phyloP scores from a whole-genome alignment of 2,797 vertebrate genomes.

The Schizopygopsis pylzovi region DNA sequence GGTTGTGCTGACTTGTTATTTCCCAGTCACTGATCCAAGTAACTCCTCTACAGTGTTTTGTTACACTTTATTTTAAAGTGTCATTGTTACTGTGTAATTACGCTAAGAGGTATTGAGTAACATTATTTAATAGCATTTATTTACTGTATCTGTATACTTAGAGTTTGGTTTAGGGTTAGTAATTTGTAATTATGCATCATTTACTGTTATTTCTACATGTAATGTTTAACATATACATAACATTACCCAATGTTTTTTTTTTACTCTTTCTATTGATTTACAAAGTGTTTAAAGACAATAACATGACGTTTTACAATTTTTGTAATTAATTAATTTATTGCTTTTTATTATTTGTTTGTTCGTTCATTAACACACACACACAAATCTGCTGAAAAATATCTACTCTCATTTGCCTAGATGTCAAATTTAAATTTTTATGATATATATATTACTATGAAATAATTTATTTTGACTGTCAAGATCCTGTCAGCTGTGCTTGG shows the following conservation, averaged over 20 bases:
- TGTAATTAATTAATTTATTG: neutral
- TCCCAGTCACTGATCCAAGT: conserved; percentile 54
- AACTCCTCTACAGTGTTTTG: neutral
- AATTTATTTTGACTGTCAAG: conserved; percentile 9
- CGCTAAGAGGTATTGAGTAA: neutral
- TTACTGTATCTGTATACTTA: neutral
- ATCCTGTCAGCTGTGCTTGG: conserved; percentile 15
- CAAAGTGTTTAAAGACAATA: neutral
- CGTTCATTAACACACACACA: neutral
- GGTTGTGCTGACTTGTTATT: conserved; percentile 52
- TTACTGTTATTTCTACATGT: neutral
- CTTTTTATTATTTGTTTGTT: neutral
- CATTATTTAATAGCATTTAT: neutral
- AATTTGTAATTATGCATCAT: neutral
- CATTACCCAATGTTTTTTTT: conserved; percentile 8
- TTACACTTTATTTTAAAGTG: conserved; percentile 3
- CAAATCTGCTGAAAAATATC: neutral
- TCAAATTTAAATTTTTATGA: conserved; percentile 20
- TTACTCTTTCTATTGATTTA: neutral
- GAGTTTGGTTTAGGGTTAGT: neutral
- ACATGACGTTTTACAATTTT: neutral
- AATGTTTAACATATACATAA: neutral
- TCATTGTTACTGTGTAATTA: neutral
- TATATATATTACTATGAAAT: neutral
- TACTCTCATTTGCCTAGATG: neutral